Base-by-base conservation (phyloP, 92 coral and sea anemone genomes). In the Scolanthus callimorphus region DNA sequence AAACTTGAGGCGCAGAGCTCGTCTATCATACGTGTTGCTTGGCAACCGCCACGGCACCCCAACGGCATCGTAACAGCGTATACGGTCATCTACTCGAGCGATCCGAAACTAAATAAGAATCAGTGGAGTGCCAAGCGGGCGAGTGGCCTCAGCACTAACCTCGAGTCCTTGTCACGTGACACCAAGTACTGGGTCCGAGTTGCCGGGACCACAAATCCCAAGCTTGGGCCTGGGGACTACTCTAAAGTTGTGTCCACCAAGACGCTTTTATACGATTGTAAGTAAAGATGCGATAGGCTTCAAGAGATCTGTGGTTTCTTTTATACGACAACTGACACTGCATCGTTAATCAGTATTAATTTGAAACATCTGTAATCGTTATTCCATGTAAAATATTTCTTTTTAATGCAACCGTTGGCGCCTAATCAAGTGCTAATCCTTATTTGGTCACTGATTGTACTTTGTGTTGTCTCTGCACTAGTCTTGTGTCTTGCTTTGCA, bases 241-340 rank as follows among this genome's bases (percentile, higher is more conserved):
- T 77, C 96, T 21, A 62, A 61, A 1, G 55, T 51, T 25, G 59
- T 61, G 49, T 59, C 85, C 54, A 83, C 28, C 31, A 53, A 58
- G 65, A 88, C 96, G 25, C 69, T 89, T 31, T 77, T 44, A 57
- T 88, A 62, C 53, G 96, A 94, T 65, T 59, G 99, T 94, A 81
- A 94, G 99, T 94, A 72, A 24, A 3, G 13, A n/a, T n/a, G n/a
- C n/a, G n/a, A n/a, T n/a, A n/a, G n/a, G n/a, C n/a, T n/a, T n/a
- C n/a, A n/a, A n/a, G n/a, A n/a, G n/a, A n/a, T n/a, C n/a, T n/a
- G n/a, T n/a, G n/a, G n/a, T n/a, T n/a, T n/a, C n/a, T n/a, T n/a
- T n/a, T n/a, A n/a, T n/a, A n/a, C n/a, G n/a, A n/a, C n/a, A n/a
- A n/a, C n/a, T n/a, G n/a, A n/a, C n/a, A n/a, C n/a, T n/a, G n/a